Base-by-base conservation (phyloP, 2,797 vertebrate species). In the Acropternis orthonyx region DNA sequence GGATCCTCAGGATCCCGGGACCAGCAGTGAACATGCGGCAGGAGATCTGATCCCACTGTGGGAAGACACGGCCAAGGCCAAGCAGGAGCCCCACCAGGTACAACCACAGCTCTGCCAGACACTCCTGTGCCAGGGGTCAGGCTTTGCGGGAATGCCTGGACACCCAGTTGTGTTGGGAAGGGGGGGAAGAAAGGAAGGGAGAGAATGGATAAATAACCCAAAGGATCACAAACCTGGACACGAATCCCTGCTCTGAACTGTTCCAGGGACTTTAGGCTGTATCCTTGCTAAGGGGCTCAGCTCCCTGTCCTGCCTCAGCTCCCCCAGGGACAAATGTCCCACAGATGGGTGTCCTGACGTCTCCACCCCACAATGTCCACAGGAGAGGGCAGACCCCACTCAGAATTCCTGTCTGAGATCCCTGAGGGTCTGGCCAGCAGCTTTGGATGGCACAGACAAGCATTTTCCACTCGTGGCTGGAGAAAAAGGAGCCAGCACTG, bases 401-500 rank as follows among this genome's bases (percentile, higher is more conserved):
- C 58, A 12, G 46, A 32, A 51, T 22, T 22, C 90, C 72, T 37
- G 30, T 68, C 62, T 3, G 44, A 10, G n/a, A 5, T 75, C 54
- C 55, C 24, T 2, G 19, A 30, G 48, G 27, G n/a, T 30, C 68
- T 22, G 46, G 32, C 27, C 58, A 66, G 32, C 76, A n/a, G n/a
- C 28, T 73, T 1, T 10, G 82, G 27, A 0, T 34, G 68, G 39
- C 68, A 15, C 49, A 51, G 62, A 30, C 28, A 36, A 62, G 20
- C 0, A 5, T 8, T 43, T 14, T 21, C 51, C 44, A 0, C 69
- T 18, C 2, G 1, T 19, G 54, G 61, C 43, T 26, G 59, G 30
- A 19, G 63, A 27, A 23, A 21, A 23, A 21, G 9, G 2, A 39
- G 55, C 2, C 44, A 52, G 68, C 36, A 32, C 43, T 11, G 48